A percentile compares a stretch with the other conserved stretches of the same genome.
Evolutionary conservation across 2,113 vertebrate species (phyloP).

Genomic region (Formicarius rufipectus): DNA sequence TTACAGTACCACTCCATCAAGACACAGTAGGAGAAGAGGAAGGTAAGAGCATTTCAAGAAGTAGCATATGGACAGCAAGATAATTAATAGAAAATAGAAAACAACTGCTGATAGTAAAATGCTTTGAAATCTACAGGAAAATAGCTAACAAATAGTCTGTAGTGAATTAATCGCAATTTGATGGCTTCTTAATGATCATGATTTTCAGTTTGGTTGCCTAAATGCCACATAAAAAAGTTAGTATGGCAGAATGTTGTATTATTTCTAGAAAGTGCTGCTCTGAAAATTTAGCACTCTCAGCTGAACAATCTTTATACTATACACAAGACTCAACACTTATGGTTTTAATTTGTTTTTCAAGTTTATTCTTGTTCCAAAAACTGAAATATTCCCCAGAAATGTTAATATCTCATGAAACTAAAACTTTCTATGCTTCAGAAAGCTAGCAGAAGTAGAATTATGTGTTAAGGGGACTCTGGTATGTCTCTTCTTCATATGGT

Average conservation of each 20-base stretch:
- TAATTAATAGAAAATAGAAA: conserved; percentile 40
- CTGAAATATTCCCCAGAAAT: not conserved
- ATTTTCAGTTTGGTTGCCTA: not conserved
- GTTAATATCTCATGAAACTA: not conserved
- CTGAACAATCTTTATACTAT: not conserved
- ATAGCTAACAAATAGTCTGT: conserved; percentile 35
- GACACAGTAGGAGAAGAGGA: conserved; percentile 34
- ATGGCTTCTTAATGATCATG: conserved; percentile 24
- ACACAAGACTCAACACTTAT: not conserved
- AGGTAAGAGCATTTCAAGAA: conserved; percentile 38
- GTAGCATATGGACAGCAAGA: conserved; percentile 17
- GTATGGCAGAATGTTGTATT: not conserved
- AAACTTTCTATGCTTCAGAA: not conserved
- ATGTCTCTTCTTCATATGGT: not conserved
- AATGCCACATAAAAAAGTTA: not conserved
- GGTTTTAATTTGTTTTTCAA: not conserved
- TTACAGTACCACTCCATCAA: conserved; percentile 36
- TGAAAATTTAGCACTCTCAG: not conserved
- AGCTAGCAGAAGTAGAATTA: not conserved
- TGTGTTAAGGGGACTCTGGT: not conserved
- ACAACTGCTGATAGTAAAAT: conserved; percentile 44
- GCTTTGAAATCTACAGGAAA: conserved; percentile 46
- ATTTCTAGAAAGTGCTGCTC: not conserved
- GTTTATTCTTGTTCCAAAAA: not conserved
- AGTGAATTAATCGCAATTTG: conserved; percentile 39